Percentiles rank a stretch among this genome's conserved stretches.
These are phyloP conservation scores for Cyphomyrus plagiostoma DNA, from an alignment of 2,113 vertebrate genomes.

Conservation along the genomic window DNA sequence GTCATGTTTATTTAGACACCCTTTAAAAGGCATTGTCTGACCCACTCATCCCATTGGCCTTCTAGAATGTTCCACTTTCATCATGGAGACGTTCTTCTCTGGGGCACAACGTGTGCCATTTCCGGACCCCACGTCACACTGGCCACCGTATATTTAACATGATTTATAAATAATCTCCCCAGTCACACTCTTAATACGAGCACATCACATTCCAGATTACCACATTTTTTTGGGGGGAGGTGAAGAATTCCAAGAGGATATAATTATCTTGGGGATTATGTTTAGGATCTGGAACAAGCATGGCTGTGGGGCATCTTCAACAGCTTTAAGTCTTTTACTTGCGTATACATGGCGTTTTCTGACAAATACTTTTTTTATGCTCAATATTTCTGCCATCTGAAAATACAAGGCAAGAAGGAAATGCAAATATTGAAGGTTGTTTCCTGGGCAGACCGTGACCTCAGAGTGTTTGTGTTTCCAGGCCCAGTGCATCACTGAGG, in stretches of 20 bases:
- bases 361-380: not conserved
- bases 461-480: conserved; percentile 14
- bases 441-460: not conserved
- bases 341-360: not conserved
- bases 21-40: not conserved
- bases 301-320: not conserved
- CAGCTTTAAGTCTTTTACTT: not conserved
- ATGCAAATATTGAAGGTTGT: not conserved
- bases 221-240: not conserved
- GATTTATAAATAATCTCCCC: conserved; percentile 6
- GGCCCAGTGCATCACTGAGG: conserved; percentile 23
- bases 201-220: not conserved
- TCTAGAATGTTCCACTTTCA: not conserved
- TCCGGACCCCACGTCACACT: not conserved
- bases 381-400: not conserved
- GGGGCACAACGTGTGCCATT: not conserved
- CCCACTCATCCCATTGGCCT: not conserved
- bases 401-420: not conserved
- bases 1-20: not conserved
- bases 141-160: not conserved
- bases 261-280: not conserved
- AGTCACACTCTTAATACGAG: not conserved
- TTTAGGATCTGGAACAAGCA: not conserved
- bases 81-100: not conserved
- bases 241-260: not conserved